Conservation (phyloP, 2,113 vertebrate species). For the Alethe diademata region DNA sequence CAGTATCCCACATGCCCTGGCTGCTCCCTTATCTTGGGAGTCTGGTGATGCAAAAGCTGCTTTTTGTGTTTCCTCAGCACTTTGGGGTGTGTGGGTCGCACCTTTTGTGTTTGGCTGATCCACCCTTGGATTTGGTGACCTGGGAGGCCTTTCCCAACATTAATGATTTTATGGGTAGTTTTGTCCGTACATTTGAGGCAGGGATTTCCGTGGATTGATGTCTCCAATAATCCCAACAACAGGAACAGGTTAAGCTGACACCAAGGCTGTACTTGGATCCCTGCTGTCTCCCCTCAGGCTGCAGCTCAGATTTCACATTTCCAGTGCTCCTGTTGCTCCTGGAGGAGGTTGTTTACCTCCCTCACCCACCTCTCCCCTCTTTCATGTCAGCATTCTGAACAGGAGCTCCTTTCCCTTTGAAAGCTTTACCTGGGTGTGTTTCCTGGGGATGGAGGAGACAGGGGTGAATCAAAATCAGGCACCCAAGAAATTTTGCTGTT, state of each 20-base stretch:
- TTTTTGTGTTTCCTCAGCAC: neutral
- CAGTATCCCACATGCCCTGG: too few species aligned
- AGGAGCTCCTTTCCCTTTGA: neutral
- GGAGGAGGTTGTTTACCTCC: neutral
- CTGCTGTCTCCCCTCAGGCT: neutral
- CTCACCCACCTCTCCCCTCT: accelerated
- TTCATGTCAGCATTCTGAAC: neutral
- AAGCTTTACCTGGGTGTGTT: neutral
- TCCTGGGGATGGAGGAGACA: neutral
- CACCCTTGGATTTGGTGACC: neutral
- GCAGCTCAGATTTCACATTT: neutral
- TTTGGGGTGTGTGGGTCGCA: accelerated
- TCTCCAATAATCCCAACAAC: neutral
- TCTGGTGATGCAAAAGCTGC: accelerated
- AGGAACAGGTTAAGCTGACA: neutral
- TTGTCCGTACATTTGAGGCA: neutral
- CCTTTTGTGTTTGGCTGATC: neutral
- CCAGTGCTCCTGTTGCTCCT: neutral
- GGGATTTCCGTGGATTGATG: neutral
- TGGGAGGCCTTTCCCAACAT: neutral
- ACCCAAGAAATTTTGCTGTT: neutral
- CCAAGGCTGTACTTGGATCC: accelerated
- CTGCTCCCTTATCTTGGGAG: neutral
- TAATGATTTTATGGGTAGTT: accelerated
- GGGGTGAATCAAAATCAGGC: neutral